Evolutionary conservation across 2,113 vertebrate species (phyloP).

Genomic region (Hassar affinis): DNA sequence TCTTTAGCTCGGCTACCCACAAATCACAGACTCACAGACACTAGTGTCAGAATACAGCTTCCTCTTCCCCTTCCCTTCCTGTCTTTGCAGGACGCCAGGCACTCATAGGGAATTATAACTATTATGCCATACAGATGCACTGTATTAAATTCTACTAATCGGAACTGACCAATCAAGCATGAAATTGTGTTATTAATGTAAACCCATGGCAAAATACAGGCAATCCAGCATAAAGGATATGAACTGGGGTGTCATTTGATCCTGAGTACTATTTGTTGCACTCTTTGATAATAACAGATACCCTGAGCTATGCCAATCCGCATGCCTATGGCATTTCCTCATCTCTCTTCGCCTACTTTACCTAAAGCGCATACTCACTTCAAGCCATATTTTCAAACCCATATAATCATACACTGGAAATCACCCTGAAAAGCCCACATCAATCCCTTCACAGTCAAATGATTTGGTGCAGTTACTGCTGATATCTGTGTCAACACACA

Average conservation of each 20-base stretch:
- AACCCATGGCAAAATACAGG: no score
- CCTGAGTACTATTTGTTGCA: slow-evolving; percentile 11
- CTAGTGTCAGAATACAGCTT: slow-evolving; percentile 38
- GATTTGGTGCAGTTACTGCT: background rate
- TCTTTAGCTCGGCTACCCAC: slow-evolving; percentile 47
- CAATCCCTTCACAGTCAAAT: background rate
- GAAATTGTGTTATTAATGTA: background rate
- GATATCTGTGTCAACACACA: background rate
- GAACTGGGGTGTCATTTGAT: slow-evolving; percentile 19
- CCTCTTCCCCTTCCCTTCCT: slow-evolving; percentile 22
- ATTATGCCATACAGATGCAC: background rate
- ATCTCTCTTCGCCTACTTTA: background rate
- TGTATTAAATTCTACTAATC: background rate
- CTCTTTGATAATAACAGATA: slow-evolving; percentile 1
- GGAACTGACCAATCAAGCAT: background rate
- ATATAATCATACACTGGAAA: background rate
- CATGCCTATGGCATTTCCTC: slow-evolving; percentile 17
- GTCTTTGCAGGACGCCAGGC: background rate
- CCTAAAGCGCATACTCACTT: background rate
- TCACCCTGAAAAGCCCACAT: background rate
- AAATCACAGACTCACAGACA: slow-evolving; percentile 8
- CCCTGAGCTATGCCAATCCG: background rate
- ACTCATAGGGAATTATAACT: background rate
- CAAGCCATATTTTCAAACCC: background rate
- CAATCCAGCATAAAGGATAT: background rate